These are phyloP conservation scores for Garrulus glandarius DNA, from an alignment of 2,797 vertebrate genomes.

Conservation along the genomic window DNA sequence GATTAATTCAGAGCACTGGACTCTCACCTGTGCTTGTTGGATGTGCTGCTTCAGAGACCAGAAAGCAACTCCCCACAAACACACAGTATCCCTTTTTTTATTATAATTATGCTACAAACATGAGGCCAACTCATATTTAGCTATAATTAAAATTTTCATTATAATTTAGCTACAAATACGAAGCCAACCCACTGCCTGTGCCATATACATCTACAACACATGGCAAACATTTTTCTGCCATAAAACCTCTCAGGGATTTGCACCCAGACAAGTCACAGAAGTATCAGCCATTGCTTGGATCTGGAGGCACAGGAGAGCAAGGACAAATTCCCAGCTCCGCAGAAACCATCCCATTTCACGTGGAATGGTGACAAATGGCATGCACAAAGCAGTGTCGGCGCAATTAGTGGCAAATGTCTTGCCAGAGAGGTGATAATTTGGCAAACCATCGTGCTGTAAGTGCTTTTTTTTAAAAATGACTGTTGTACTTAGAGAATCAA, in stretches of 20 bases:
- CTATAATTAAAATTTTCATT: not conserved
- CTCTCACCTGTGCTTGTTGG: not conserved
- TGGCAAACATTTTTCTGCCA: not conserved
- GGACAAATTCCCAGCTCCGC: not conserved
- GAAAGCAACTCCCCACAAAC: not conserved
- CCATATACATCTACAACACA: fast-evolving
- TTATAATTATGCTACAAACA: not conserved
- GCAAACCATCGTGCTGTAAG: not conserved
- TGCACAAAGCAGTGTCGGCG: not conserved
- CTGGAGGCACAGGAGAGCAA: not conserved
- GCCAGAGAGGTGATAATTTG: not conserved
- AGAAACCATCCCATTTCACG: fast-evolving
- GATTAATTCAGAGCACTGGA: not conserved
- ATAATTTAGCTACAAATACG: not conserved
- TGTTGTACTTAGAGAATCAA: not conserved
- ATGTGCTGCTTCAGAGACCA: not conserved
- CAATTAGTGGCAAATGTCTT: not conserved
- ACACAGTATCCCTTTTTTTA: fast-evolving
- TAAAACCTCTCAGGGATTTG: not conserved
- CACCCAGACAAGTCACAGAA: not conserved
- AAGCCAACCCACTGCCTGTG: not conserved
- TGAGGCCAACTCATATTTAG: not conserved
- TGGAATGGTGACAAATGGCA: not conserved
- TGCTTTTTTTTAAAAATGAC: not conserved
- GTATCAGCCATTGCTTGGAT: not conserved